Evolutionary conservation across 2,797 vertebrate genomes (phyloP).

Genomic region (Poecilia gillii): DNA sequence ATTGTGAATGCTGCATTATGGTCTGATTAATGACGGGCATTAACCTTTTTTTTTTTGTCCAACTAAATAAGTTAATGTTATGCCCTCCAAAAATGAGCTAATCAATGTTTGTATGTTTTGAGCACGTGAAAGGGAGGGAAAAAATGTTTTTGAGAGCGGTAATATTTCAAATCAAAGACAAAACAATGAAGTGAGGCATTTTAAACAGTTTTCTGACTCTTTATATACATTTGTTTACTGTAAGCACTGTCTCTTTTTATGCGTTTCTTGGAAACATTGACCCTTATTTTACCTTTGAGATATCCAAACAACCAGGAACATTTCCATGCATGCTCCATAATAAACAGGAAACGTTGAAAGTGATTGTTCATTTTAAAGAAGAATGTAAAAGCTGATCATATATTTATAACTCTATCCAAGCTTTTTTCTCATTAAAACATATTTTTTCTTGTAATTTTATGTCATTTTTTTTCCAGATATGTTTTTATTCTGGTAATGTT

Average conservation of each 20-base stretch:
- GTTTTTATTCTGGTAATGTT: background rate
- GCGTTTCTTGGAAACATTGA: background rate
- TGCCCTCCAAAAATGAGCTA: too few relatives aligned
- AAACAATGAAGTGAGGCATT: background rate
- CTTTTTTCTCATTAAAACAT: background rate
- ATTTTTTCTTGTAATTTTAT: background rate
- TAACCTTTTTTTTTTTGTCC: too few relatives aligned
- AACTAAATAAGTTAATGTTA: too few relatives aligned
- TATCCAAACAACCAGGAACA: background rate
- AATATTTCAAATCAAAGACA: background rate
- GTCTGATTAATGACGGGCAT: background rate
- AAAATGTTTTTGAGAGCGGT: background rate
- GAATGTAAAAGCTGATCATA: background rate
- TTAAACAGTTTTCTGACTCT: background rate
- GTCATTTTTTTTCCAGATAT: too few relatives aligned
- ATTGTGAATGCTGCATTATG: background rate
- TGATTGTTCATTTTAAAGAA: background rate
- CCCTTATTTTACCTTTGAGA: background rate
- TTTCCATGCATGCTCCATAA: background rate
- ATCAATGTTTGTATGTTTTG: too few relatives aligned
- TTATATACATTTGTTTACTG: background rate
- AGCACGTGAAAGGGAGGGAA: too few relatives aligned
- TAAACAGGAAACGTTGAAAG: background rate
- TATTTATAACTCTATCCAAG: background rate
- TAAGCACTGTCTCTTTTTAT: background rate